Evolutionary conservation across 1,140 invertebrate genomes (phyloP), one percentile per base, ranked within the genome.

Genomic region (Agrypnia vestita): DNA sequence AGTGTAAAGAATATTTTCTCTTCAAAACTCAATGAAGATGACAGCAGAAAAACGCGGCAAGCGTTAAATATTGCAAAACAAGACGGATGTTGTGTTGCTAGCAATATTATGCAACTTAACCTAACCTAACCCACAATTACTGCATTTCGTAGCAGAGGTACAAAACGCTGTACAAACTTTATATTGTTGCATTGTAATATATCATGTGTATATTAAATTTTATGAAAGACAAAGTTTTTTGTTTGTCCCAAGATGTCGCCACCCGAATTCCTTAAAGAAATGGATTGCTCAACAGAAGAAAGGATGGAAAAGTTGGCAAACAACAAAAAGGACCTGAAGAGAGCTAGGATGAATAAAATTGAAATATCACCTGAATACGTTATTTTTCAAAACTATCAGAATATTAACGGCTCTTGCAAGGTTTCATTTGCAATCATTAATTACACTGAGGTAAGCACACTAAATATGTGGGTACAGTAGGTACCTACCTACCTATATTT

Each of bases 321-420:
- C 7, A 46, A 43, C 44, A 75, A 75, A 75, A 75, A 75, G 55
- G 17, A n/a, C 4, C 11, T 46, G 43, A 75, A 59, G 25, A 44
- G 17, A n/a, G n/a, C 15, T 44, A 75, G 59, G 11, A 75, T 46
- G 15, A 61, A 56, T 43, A 59, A 44, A 47, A 46, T 75, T 13
- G 73, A 75, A 17, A 17, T 75, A n/a, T 59, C 55, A 46, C 73
- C 73, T 12, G 53, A 56, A 46, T 12, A 47, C n/a, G 35, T 75
- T 7, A 19, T 75, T 53, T 75, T 75, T 61, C 73, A 75, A 61
- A 75, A 75, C n/a, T 75, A 46, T 61, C 73, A 75, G 46, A 75
- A 75, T 25, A 59, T 4, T 46, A 12, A 15, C 0, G 44, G 10
- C 7, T 19, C 35, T 8, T 13, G 11, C 21, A 61, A 8, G 8